These are phyloP conservation scores for Encarsia formosa DNA, from an alignment of 2,888 invertebrate genomes.

Conservation along the genomic window DNA sequence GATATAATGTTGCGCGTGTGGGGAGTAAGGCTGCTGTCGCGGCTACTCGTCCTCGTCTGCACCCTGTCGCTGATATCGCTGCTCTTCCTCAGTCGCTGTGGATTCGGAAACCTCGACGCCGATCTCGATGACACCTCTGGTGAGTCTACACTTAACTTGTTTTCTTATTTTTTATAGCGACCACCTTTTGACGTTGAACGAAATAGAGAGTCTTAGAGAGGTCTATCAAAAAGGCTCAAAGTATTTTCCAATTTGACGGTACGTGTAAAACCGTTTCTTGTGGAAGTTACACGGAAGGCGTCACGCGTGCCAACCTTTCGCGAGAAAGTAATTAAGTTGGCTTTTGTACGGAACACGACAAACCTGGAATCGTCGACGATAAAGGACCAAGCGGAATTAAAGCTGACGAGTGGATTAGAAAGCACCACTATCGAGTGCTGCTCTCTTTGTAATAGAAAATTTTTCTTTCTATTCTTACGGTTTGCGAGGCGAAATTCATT, in stretches of 20 bases:
- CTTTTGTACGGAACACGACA: not conserved
- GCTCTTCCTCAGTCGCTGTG: constrained; percentile 57
- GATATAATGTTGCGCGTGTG: constrained; percentile 55
- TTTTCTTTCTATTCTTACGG: too few relatives aligned
- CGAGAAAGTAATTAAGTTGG: constrained; percentile 5
- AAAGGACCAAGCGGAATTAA: not conserved
- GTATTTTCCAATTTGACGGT: too few relatives aligned
- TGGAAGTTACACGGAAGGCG: too few relatives aligned
- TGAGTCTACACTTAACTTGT: too few relatives aligned
- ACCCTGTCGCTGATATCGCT: constrained; percentile 56
- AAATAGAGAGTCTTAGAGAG: too few relatives aligned
- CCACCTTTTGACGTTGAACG: too few relatives aligned
- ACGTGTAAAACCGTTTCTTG: too few relatives aligned
- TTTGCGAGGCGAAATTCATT: too few relatives aligned
- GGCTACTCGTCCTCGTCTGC: constrained; percentile 57
- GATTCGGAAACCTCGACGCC: constrained; percentile 49
- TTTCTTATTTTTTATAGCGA: too few relatives aligned
- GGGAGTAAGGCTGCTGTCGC: constrained; percentile 57
- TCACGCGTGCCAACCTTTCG: not conserved
- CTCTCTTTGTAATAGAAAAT: too few relatives aligned
- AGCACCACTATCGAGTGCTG: too few relatives aligned
- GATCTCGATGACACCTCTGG: constrained; percentile 43
- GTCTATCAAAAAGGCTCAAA: too few relatives aligned
- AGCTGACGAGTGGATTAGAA: not conserved
- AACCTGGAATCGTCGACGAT: not conserved